Base-by-base conservation (phyloP, 1,140 invertebrate species). In the Panonychus citri region DNA sequence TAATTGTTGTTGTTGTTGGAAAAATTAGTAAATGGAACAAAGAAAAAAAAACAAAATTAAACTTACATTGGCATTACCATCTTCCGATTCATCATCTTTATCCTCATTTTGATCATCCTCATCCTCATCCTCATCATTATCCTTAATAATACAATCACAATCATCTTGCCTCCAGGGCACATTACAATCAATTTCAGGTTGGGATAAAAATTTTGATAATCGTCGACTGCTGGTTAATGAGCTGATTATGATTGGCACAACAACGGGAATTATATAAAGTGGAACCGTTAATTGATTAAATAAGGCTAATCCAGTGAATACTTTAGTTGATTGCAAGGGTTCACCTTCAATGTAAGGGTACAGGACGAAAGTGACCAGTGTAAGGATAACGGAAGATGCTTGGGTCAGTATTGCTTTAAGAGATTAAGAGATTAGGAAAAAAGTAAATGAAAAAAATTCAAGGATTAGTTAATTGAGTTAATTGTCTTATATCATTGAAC, bases 281-380 rank as follows among this genome's bases (percentile, higher is more conserved):
- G 82, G 81, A 0, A 84, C 79, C 0, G 81, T 81, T 3, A 85
- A 69, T 64, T 85, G 82, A 63, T 83, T 83, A 66, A 84, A 83
- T 8, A 85, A 73, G 1, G 82, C 81, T 52, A 85, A 64, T 17
- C 79, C 79, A 24, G 81, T 76, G 65, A 85, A 85, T 46, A 81
- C 76, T 60, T 78, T 77, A 10, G 78, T 76, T 53, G 81, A 75
- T 53, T 77, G 77, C 42, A 85, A 70, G 46, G 75, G 69, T 37
- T 64, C 59, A 8, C 66, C 61, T 56, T 69, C 69, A 15, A 71
- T 57, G 53, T 64, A 60, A 17, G 69, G 64, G 59, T 70, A 70
- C 10, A 70, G 21, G 4, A 66, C 57, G 61, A 73, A 72, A 37
- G 70, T 69, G 15, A 82, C 74, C n/a, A 83, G 71, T 4, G 80